Conservation (phyloP, 30 jellyfish, hydroid and myxozoan genomes). For the Hydra vulgaris region DNA sequence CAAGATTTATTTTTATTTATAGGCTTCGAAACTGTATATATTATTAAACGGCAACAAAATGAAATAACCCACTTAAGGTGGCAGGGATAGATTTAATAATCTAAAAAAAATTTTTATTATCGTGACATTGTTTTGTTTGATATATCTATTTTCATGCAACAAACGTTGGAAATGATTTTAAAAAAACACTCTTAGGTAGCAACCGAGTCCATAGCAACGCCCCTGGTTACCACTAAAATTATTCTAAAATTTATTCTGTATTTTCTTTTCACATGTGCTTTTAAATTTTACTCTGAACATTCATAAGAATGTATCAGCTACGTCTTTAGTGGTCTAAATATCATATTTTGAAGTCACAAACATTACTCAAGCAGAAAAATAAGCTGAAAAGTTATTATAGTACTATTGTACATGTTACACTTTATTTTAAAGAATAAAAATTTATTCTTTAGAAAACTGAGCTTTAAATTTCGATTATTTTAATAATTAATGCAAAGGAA, state of each 20-base stretch:
- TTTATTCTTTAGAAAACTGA: neutral
- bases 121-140: too few relatives aligned
- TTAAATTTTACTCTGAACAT: neutral
- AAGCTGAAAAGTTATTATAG: neutral
- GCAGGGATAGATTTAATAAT: too few relatives aligned
- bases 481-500: neutral
- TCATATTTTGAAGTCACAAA: neutral
- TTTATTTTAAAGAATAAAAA: too few relatives aligned
- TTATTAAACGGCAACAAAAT: too few relatives aligned
- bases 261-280: neutral
- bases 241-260: neutral
- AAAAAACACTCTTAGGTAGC: neutral
- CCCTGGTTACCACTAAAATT: neutral
- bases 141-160: too few relatives aligned
- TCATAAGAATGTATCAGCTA: neutral
- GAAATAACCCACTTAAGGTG: too few relatives aligned
- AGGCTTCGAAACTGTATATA: too few relatives aligned
- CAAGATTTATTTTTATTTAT: too few relatives aligned
- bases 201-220: neutral
- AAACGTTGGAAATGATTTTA: too few relatives aligned
- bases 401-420: neutral
- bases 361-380: neutral
- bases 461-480: neutral
- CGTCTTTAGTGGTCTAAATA: neutral
- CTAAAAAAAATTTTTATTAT: too few relatives aligned